These are phyloP conservation scores for Ormyrus labotus DNA, from an alignment of 2,888 invertebrate species.

Conservation along the genomic window DNA sequence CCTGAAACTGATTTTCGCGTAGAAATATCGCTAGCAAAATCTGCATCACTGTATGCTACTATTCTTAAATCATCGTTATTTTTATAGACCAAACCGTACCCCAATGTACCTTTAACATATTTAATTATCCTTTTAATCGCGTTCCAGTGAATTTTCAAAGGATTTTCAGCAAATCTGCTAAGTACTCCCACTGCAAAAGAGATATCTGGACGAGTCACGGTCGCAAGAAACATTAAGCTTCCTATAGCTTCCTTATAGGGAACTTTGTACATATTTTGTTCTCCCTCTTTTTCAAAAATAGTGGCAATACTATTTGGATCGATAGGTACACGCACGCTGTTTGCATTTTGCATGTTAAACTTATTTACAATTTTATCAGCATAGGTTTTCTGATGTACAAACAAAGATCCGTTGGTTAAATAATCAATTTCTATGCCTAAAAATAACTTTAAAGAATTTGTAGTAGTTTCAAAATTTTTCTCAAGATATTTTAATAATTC, in stretches of 20 bases:
- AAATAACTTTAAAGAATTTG: no score
- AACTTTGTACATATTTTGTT: background rate
- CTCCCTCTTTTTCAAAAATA: background rate
- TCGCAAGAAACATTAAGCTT: slow-evolving; percentile 6
- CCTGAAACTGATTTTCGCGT: slow-evolving; percentile 1
- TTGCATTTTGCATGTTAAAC: background rate
- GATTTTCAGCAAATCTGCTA: slow-evolving; percentile 1
- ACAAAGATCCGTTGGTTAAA: background rate
- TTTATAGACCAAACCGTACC: background rate
- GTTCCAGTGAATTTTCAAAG: background rate
- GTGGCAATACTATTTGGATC: background rate
- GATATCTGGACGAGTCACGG: slow-evolving; percentile 3
- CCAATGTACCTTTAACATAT: slow-evolving; percentile 10
- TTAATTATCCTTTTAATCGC: slow-evolving; percentile 12
- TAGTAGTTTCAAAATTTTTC: background rate
- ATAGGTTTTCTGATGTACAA: background rate
- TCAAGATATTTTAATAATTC: slow-evolving; percentile 1
- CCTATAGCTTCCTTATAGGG: slow-evolving; percentile 5
- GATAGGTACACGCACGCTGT: no score
- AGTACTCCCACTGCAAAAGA: slow-evolving; percentile 12
- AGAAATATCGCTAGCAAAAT: background rate
- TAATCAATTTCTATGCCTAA: background rate
- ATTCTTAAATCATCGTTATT: slow-evolving; percentile 18
- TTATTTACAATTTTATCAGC: background rate
- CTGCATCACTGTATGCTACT: slow-evolving; percentile 7